Conservation (phyloP, 2,113 vertebrate species). For the Bufo bufo region DNA sequence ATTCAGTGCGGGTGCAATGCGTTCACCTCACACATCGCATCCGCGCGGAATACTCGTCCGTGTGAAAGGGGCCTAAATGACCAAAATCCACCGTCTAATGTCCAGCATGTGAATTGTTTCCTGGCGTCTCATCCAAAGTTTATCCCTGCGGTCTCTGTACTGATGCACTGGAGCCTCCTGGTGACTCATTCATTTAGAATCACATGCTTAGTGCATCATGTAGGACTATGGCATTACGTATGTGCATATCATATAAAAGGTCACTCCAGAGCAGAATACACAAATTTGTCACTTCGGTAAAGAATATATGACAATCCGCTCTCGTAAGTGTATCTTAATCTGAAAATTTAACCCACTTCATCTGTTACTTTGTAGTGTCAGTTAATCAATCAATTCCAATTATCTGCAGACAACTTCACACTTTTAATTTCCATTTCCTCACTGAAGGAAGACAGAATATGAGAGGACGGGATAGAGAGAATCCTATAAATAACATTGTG, state of each 20-base stretch:
- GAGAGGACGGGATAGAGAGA: background rate
- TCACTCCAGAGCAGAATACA: background rate
- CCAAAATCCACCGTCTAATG: too few relatives aligned
- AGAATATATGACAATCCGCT: background rate
- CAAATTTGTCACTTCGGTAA: background rate
- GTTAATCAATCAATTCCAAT: slow-evolving; percentile 4
- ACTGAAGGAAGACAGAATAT: background rate
- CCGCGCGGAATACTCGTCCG: too few relatives aligned
- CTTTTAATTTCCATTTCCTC: background rate
- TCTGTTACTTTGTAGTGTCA: background rate
- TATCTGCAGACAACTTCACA: slow-evolving; percentile 5
- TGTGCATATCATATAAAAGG: background rate
- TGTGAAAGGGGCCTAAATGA: too few relatives aligned
- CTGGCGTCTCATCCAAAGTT: too few relatives aligned
- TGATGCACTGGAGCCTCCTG: background rate
- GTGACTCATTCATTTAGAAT: background rate
- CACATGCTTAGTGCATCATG: background rate
- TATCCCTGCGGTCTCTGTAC: too few relatives aligned
- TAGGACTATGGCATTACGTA: background rate
- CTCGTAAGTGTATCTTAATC: background rate
- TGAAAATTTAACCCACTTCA: background rate
- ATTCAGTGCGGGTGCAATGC: too few relatives aligned
- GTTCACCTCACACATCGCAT: too few relatives aligned
- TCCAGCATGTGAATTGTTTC: too few relatives aligned
- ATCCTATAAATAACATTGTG: background rate